A percentile compares a stretch with the other conserved stretches of the same genome.
These are phyloP conservation scores for Chloroceryle inda DNA, from an alignment of 2,797 vertebrate genomes.

Conservation along the genomic window DNA sequence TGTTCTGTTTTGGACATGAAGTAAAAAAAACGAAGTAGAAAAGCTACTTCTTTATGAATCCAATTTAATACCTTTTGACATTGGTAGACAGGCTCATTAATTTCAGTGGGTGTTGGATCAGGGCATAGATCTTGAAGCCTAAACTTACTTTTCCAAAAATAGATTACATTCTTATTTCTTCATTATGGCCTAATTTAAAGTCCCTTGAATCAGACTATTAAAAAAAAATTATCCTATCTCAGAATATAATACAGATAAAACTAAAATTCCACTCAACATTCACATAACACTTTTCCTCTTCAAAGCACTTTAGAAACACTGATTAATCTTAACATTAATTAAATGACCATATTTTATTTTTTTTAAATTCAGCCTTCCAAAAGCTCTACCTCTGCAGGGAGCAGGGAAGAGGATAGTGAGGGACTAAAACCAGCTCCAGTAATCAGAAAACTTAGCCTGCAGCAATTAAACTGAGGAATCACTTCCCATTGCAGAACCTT, in stretches of 20 bases:
- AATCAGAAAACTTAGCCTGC: slow-evolving; percentile 57
- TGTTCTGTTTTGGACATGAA: not conserved
- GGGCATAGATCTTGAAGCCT: slow-evolving; percentile 10
- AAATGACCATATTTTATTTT: not conserved
- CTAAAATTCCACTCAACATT: slow-evolving; percentile 19
- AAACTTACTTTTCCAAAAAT: slow-evolving; percentile 32
- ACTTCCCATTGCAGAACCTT: slow-evolving; percentile 18
- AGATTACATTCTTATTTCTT: slow-evolving; percentile 42
- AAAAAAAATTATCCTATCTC: slow-evolving; percentile 46
- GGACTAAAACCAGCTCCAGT: slow-evolving; percentile 37
- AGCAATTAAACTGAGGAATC: slow-evolving; percentile 54
- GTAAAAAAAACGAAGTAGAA: not conserved
- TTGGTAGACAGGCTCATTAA: slow-evolving; percentile 18
- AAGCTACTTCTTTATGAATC: not conserved
- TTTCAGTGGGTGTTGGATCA: not conserved
- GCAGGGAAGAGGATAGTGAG: not conserved
- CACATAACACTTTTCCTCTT: slow-evolving; percentile 41
- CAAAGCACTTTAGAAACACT: slow-evolving; percentile 57
- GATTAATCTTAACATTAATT: slow-evolving; percentile 67
- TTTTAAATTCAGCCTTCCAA: not conserved
- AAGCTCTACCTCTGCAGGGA: slow-evolving; percentile 46
- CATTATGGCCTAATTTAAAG: slow-evolving; percentile 47
- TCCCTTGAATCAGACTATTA: slow-evolving; percentile 39
- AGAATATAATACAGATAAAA: slow-evolving; percentile 54
- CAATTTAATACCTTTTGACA: not conserved